Conservation (phyloP, 2,888 invertebrate genomes). For the Oscheius sp. region DNA sequence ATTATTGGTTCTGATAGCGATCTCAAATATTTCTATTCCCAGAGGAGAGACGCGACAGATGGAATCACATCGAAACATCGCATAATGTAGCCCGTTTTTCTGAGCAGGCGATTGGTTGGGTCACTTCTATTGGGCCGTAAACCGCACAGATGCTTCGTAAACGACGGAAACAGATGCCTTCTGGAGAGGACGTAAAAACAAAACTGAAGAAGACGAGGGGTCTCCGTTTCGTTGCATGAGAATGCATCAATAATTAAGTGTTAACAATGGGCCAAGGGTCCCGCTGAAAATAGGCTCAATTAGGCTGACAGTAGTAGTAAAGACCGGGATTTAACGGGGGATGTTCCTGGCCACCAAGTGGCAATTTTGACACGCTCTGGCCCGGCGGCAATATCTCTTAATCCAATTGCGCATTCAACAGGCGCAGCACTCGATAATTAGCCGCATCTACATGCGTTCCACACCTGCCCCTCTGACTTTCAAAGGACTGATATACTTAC, state of each 20-base stretch:
- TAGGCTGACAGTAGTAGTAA: not conserved
- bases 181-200: constrained; percentile 30
- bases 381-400: constrained; percentile 39
- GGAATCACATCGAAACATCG: constrained; percentile 37
- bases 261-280: constrained; percentile 25
- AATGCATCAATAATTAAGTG: constrained; percentile 31
- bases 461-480: constrained; percentile 16
- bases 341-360: constrained; percentile 16
- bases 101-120: constrained; percentile 5
- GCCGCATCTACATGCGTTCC: constrained; percentile 25
- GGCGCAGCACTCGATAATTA: constrained; percentile 35
- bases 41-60: constrained; percentile 10
- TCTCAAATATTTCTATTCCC: not conserved
- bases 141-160: constrained; percentile 34
- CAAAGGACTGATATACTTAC: constrained; percentile 68
- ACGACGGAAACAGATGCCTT: constrained; percentile 32
- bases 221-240: constrained; percentile 17
- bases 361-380: constrained; percentile 35
- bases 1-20: constrained; percentile 3
- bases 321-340: not conserved
- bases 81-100: constrained; percentile 32
- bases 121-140: constrained; percentile 28
- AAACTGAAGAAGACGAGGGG: constrained; percentile 28
- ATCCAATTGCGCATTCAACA: constrained; percentile 41
- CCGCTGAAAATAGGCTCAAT: not conserved